Conservation (phyloP, 2,113 vertebrate genomes). For the Paedocypris sp. region DNA sequence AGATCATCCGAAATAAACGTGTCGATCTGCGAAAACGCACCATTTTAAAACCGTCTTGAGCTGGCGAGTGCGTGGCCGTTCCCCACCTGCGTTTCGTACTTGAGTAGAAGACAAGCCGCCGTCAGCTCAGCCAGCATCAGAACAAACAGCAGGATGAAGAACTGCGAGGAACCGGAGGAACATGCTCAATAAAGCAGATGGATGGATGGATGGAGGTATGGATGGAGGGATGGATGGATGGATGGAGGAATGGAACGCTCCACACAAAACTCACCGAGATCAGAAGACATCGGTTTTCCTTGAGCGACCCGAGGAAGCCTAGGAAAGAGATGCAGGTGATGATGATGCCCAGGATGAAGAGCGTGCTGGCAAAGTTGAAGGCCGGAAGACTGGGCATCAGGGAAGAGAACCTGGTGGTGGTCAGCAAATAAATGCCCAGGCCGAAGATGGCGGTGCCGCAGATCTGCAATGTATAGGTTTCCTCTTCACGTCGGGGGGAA, state of each 20-base stretch:
- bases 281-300: constrained; percentile 79
- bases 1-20: not conserved
- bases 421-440: constrained; percentile 60
- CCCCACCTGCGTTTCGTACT: constrained; percentile 59
- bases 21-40: constrained; percentile 37
- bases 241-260: too few species aligned
- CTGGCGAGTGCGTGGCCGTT: too few species aligned
- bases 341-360: constrained; percentile 67
- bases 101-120: constrained; percentile 63
- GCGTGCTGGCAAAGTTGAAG: constrained; percentile 54
- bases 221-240: too few species aligned
- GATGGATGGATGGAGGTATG: too few species aligned
- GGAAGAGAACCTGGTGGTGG: constrained; percentile 35
- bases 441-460: constrained; percentile 61
- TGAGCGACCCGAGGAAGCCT: constrained; percentile 77
- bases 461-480: constrained; percentile 59
- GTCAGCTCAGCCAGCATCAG: constrained; percentile 70
- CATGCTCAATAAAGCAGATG: not conserved
- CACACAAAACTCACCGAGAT: constrained; percentile 56
- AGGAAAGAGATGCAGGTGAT: constrained; percentile 78
- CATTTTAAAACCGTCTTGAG: not conserved
- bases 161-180: constrained; percentile 55
- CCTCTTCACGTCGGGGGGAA: too few species aligned
- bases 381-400: constrained; percentile 50
- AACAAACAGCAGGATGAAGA: constrained; percentile 70